These are phyloP conservation scores for Drosophila bipectinata DNA, from an alignment of 1,140 invertebrate genomes.

Conservation along the genomic window DNA sequence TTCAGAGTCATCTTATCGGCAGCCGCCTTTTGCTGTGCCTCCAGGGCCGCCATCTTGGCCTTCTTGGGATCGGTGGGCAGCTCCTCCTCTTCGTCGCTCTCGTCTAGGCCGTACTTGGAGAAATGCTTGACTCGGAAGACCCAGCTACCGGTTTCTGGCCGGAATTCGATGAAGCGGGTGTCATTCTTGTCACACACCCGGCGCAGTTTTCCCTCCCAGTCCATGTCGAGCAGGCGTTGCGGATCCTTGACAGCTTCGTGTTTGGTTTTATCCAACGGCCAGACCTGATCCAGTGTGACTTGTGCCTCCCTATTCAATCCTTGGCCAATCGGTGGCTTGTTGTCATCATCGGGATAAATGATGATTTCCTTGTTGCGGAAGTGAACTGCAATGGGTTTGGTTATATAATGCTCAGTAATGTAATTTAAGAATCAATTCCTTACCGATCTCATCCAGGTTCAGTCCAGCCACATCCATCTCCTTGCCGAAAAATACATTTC, in stretches of 20 bases:
- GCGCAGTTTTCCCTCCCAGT: conserved; percentile 94
- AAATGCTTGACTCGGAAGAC: conserved; percentile 97
- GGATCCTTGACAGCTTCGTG: conserved; percentile 92
- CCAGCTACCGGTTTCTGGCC: conserved; percentile 98
- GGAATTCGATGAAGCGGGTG: conserved; percentile 96
- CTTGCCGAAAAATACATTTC: conserved; percentile 95
- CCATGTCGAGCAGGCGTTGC: conserved; percentile 90
- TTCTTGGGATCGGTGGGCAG: conserved; percentile 83
- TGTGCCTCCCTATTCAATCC: conserved; percentile 96
- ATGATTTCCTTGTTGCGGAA: conserved; percentile 91
- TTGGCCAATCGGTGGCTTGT: conserved; percentile 91
- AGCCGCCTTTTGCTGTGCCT: conserved; percentile 36
- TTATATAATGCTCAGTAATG: neutral
- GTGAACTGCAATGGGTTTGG: conserved; percentile 85
- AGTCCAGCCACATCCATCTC: conserved; percentile 94
- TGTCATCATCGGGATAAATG: conserved; percentile 89
- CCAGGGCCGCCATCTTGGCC: conserved; percentile 55
- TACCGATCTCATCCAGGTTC: conserved; percentile 93
- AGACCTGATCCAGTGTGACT: conserved; percentile 96
- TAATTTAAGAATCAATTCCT: neutral
- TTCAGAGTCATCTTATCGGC: conserved; percentile 61
- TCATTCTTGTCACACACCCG: conserved; percentile 93
- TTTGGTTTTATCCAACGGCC: conserved; percentile 95
- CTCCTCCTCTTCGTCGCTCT: conserved; percentile 90
- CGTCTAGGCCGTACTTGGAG: conserved; percentile 97